Evolutionary conservation across 2,888 invertebrate species (phyloP).

Genomic region (Perdita meconis): DNA sequence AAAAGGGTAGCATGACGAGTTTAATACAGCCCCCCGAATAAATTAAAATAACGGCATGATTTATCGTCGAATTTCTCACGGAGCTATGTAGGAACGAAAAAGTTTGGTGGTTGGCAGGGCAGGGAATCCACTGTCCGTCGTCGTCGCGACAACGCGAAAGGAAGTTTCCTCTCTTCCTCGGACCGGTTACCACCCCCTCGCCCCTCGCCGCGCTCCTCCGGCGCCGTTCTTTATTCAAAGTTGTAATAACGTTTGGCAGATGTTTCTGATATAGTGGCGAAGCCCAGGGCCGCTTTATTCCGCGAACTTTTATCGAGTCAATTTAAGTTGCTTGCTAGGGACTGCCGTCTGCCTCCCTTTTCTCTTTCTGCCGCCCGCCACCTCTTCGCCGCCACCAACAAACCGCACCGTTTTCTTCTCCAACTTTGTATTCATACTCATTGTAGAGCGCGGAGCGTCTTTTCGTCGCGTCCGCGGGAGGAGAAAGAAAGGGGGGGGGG

Average conservation of each 20-base stretch:
- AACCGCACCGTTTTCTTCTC: slow-evolving; percentile 28
- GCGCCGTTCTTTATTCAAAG: slow-evolving; percentile 84
- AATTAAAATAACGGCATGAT: slow-evolving; percentile 77
- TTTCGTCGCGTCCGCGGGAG: slow-evolving; percentile 11
- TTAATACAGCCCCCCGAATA: slow-evolving; percentile 55
- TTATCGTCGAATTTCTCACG: slow-evolving; percentile 74
- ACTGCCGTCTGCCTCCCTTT: slow-evolving; percentile 56
- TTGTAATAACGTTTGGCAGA: slow-evolving; percentile 85
- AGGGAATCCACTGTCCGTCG: slow-evolving; percentile 36
- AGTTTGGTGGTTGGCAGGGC: slow-evolving; percentile 50
- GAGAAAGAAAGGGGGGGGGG: neutral
- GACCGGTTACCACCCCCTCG: slow-evolving; percentile 48
- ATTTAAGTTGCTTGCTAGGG: slow-evolving; percentile 83
- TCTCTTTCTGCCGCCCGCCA: slow-evolving; percentile 55
- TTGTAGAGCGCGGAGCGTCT: slow-evolving; percentile 40
- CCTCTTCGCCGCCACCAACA: slow-evolving; percentile 20
- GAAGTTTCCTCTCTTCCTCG: slow-evolving; percentile 54
- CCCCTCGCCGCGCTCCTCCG: slow-evolving; percentile 42
- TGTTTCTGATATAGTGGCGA: slow-evolving; percentile 82
- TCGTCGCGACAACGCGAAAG: slow-evolving; percentile 54
- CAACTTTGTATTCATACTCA: slow-evolving; percentile 68
- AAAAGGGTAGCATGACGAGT: slow-evolving; percentile 34
- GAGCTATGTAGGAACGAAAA: slow-evolving; percentile 64
- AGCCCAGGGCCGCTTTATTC: slow-evolving; percentile 81
- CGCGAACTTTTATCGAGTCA: slow-evolving; percentile 84